These are phyloP conservation scores for Latrodectus geometricus DNA, from an alignment of 1,140 invertebrate genomes.

Conservation along the genomic window DNA sequence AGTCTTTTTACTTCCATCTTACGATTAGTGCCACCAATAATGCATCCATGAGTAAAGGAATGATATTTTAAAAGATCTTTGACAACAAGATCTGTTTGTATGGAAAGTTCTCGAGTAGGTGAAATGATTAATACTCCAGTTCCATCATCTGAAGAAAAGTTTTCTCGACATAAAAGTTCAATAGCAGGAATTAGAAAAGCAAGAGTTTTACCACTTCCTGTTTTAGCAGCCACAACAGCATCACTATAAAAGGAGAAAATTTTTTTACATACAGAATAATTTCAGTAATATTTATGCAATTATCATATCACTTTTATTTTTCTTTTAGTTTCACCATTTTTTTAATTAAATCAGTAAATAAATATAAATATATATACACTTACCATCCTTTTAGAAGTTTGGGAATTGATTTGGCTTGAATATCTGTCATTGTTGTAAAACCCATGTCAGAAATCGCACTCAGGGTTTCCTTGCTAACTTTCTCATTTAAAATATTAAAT, in stretches of 20 bases:
- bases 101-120: constrained; percentile 95
- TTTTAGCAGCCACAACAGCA: constrained; percentile 94
- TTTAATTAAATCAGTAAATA: too few species aligned
- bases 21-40: constrained; percentile 96
- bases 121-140: constrained; percentile 97
- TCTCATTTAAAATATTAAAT: neutral
- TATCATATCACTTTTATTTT: too few species aligned
- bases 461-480: constrained; percentile 78
- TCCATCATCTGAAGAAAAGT: constrained; percentile 85
- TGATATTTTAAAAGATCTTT: constrained; percentile 87
- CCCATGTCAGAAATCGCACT: constrained; percentile 93
- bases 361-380: constrained; percentile 54
- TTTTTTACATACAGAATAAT: neutral
- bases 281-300: neutral
- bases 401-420: constrained; percentile 92
- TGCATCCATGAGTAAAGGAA: constrained; percentile 75
- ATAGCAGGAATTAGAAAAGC: constrained; percentile 97
- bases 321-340: too few species aligned
- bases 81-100: constrained; percentile 90
- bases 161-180: constrained; percentile 92
- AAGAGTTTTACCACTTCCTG: constrained; percentile 97
- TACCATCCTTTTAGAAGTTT: constrained; percentile 86
- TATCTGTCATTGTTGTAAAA: constrained; percentile 97
- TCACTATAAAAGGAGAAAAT: constrained; percentile 74
- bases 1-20: constrained; percentile 94